Conservation (phyloP, 2,888 invertebrate genomes). For the Bugulina stolonifera region DNA sequence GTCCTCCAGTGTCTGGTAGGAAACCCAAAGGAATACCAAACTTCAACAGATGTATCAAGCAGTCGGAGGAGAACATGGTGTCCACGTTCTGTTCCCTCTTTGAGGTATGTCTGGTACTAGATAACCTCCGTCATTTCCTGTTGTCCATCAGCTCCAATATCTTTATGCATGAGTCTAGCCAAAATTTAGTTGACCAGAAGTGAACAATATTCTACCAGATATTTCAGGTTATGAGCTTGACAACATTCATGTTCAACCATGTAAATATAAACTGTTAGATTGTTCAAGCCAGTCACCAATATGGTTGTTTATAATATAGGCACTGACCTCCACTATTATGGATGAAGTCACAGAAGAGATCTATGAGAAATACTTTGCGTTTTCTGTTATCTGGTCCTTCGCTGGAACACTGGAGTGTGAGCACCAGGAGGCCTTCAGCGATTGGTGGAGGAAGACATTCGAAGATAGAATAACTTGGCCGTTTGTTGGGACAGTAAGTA, state of each 20-base stretch:
- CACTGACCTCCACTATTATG: constrained; percentile 20
- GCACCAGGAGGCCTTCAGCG: constrained; percentile 42
- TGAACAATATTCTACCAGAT: no score
- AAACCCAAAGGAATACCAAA: constrained; percentile 32
- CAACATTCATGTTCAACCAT: no score
- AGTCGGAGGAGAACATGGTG: constrained; percentile 46
- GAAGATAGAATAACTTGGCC: constrained; percentile 44
- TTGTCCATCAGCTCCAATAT: no score
- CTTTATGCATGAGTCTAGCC: no score
- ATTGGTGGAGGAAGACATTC: constrained; percentile 49
- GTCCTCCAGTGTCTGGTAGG: constrained; percentile 36
- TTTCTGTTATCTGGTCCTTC: constrained; percentile 49
- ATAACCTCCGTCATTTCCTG: no score
- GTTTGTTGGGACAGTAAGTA: constrained; percentile 43
- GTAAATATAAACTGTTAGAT: no score
- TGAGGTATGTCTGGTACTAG: constrained; percentile 41
- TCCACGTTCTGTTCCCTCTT: constrained; percentile 44
- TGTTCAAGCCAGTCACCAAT: no score
- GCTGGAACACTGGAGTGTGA: constrained; percentile 44
- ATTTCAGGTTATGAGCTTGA: no score
- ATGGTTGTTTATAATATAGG: no score
- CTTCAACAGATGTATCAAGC: constrained; percentile 39
- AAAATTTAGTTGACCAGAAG: no score
- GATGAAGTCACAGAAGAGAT: constrained; percentile 36
- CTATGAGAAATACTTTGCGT: constrained; percentile 49